Percentiles rank a stretch among this genome's conserved stretches.
These are phyloP conservation scores for Paedocypris sp. DNA, from an alignment of 2,113 vertebrate genomes.

Conservation along the genomic window DNA sequence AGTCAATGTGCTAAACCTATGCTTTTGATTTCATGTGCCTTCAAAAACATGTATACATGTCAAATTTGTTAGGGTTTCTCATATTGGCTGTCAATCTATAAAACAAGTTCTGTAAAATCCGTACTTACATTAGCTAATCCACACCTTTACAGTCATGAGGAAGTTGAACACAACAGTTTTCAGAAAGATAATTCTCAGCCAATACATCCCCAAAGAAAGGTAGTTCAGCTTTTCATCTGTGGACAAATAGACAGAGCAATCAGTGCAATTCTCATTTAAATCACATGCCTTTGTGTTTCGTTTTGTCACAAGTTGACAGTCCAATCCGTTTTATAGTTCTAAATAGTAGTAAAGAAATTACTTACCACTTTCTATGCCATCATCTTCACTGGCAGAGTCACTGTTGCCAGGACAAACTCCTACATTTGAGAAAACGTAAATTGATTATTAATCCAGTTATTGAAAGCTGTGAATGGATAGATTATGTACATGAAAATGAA, in stretches of 20 bases:
- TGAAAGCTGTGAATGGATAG: neutral
- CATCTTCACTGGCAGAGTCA: neutral
- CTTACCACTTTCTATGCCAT: neutral
- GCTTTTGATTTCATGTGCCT: too few species aligned
- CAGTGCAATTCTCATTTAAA: too few species aligned
- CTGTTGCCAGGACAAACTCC: accelerated
- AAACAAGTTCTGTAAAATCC: too few species aligned
- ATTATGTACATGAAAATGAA: neutral
- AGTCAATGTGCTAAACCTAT: too few species aligned
- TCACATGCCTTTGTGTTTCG: too few species aligned
- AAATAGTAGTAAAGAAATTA: too few species aligned
- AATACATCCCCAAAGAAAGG: conserved; percentile 56
- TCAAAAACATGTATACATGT: too few species aligned
- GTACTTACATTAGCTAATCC: conserved; percentile 50
- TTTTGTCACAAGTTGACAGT: too few species aligned
- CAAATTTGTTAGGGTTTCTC: too few species aligned
- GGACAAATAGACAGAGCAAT: neutral
- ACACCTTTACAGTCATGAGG: conserved; percentile 61
- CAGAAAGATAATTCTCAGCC: conserved; percentile 66
- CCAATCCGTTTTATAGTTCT: too few species aligned
- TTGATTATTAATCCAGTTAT: neutral
- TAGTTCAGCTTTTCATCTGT: conserved; percentile 56
- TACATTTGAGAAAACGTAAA: neutral
- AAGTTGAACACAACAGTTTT: conserved; percentile 73
- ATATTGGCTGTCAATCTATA: neutral